Conservation (phyloP, 2,888 invertebrate species). For the Thereva nobilitata region DNA sequence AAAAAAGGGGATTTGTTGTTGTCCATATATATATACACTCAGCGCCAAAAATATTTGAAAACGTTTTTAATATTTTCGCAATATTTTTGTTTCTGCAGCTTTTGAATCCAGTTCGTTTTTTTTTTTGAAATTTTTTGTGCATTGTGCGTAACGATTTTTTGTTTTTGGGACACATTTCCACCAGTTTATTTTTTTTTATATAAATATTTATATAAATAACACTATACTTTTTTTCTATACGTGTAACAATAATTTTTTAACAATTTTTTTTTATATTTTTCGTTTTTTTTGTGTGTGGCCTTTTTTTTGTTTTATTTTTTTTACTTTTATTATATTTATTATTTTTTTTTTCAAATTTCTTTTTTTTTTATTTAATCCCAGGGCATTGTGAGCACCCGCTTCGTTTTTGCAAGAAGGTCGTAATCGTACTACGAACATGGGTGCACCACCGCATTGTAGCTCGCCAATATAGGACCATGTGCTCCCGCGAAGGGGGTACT, state of each 20-base stretch:
- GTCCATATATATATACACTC: no score
- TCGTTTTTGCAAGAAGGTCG: slow-evolving; percentile 73
- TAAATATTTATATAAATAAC: slow-evolving; percentile 7
- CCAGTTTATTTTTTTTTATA: slow-evolving; percentile 27
- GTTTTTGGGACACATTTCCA: slow-evolving; percentile 32
- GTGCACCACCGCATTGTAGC: slow-evolving; percentile 78
- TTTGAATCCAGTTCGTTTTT: no score
- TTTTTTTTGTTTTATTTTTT: slow-evolving; percentile 47
- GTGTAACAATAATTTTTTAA: slow-evolving; percentile 42
- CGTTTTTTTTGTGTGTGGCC: slow-evolving; percentile 28
- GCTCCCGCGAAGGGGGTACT: slow-evolving; percentile 81
- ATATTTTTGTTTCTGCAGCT: no score
- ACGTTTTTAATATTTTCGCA: no score
- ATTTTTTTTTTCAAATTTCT: slow-evolving; percentile 43
- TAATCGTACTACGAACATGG: slow-evolving; percentile 76
- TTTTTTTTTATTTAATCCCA: slow-evolving; percentile 57
- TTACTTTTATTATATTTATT: slow-evolving; percentile 42
- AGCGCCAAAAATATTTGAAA: no score
- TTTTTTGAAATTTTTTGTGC: no score
- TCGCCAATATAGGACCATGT: slow-evolving; percentile 73
- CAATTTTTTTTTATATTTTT: slow-evolving; percentile 37
- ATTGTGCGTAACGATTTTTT: no score
- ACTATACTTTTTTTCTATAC: slow-evolving; percentile 37
- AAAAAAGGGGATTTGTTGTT: no score
- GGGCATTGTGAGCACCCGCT: slow-evolving; percentile 73